phyloP scores from a whole-genome alignment of 2,888 invertebrate species.

The Palloptera scutellata region DNA sequence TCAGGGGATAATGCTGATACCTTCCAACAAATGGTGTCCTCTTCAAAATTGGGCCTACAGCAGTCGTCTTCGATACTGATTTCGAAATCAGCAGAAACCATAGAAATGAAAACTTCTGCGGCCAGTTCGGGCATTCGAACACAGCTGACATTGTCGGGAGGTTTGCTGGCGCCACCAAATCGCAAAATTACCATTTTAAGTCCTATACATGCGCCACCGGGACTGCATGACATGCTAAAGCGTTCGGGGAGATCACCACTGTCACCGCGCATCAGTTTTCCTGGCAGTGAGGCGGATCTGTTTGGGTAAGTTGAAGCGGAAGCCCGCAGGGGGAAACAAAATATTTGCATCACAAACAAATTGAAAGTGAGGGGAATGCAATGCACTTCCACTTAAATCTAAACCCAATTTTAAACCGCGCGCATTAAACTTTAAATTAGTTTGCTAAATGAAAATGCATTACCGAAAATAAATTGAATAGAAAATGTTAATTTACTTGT shows the following conservation, averaged over 20 bases:
- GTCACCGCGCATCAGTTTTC: slow-evolving; percentile 63
- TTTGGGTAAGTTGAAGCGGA: slow-evolving; percentile 59
- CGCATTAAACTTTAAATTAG: background rate
- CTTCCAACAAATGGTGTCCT: slow-evolving; percentile 40
- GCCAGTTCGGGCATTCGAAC: slow-evolving; percentile 60
- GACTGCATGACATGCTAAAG: slow-evolving; percentile 66
- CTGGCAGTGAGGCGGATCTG: slow-evolving; percentile 62
- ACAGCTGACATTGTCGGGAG: slow-evolving; percentile 62
- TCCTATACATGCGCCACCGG: slow-evolving; percentile 74
- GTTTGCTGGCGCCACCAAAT: slow-evolving; percentile 62
- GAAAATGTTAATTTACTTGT: background rate
- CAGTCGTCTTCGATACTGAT: slow-evolving; percentile 63
- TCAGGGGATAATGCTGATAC: slow-evolving; percentile 36
- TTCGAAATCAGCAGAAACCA: slow-evolving; percentile 64
- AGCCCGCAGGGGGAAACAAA: background rate
- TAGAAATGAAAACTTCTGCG: slow-evolving; percentile 61
- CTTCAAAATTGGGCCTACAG: slow-evolving; percentile 57
- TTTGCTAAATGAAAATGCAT: no score
- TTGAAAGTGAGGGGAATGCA: background rate
- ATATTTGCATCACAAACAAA: background rate
- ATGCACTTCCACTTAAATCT: background rate
- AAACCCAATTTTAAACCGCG: background rate
- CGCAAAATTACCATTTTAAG: slow-evolving; percentile 80
- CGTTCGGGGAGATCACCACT: slow-evolving; percentile 62
- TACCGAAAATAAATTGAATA: background rate